Evolutionary conservation across 1,140 invertebrate species (phyloP).

Genomic region (Brachionus plicatilis): DNA sequence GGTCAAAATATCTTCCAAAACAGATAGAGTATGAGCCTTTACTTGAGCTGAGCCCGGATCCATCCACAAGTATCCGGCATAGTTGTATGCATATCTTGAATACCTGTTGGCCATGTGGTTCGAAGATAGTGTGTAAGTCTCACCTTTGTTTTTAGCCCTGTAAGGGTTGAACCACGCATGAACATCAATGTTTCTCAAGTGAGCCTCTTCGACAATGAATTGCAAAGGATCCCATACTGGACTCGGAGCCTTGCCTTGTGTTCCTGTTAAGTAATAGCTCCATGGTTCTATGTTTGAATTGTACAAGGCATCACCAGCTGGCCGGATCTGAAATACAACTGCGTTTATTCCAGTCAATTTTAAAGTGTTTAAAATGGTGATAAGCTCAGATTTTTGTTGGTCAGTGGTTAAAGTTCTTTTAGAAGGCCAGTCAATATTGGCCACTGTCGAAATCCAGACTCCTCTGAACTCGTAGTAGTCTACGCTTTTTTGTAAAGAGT

Average conservation of each 20-base stretch:
- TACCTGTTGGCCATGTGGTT: slow-evolving; percentile 48
- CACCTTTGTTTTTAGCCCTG: slow-evolving; percentile 40
- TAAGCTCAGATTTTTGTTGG: slow-evolving; percentile 46
- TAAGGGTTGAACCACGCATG: slow-evolving; percentile 54
- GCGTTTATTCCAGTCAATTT: slow-evolving; percentile 47
- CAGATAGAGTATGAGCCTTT: slow-evolving; percentile 43
- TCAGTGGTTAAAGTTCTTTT: slow-evolving; percentile 43
- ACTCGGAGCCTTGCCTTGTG: slow-evolving; percentile 46
- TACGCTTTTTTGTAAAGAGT: slow-evolving; percentile 17
- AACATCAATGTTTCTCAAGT: slow-evolving; percentile 47
- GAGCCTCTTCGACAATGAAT: slow-evolving; percentile 45
- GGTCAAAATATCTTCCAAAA: slow-evolving; percentile 48
- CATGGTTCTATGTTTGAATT: slow-evolving; percentile 48
- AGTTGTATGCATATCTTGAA: slow-evolving; percentile 46
- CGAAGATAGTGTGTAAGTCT: slow-evolving; percentile 43
- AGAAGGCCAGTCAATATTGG: slow-evolving; percentile 52
- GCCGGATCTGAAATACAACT: slow-evolving; percentile 48
- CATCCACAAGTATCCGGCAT: slow-evolving; percentile 49
- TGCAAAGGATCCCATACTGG: slow-evolving; percentile 49
- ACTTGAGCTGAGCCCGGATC: slow-evolving; percentile 47
- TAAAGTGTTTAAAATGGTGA: slow-evolving; percentile 44
- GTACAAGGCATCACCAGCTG: slow-evolving; percentile 48
- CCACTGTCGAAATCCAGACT: slow-evolving; percentile 50
- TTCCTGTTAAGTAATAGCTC: slow-evolving; percentile 49
- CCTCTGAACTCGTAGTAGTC: slow-evolving; percentile 45